Evolutionary conservation across 2,888 invertebrate genomes (phyloP).

Genomic region (Chrysolina haemoptera): DNA sequence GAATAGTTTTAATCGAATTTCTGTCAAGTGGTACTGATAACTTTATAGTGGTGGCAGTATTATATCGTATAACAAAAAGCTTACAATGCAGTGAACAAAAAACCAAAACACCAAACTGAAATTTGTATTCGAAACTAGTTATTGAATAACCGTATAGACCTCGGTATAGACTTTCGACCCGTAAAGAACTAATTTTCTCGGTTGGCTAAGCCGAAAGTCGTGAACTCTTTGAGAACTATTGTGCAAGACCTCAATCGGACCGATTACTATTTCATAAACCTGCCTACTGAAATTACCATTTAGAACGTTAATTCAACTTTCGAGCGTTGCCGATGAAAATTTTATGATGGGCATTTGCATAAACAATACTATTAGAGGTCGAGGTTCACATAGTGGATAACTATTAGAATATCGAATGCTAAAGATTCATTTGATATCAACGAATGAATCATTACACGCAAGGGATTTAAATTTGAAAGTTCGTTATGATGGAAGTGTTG

Average conservation of each 20-base stretch:
- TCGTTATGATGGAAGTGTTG: not conserved
- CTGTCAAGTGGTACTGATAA: too few relatives aligned
- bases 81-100: too few relatives aligned
- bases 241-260: constrained; percentile 5
- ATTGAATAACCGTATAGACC: not conserved
- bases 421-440: not conserved
- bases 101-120: not conserved
- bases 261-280: constrained; percentile 12
- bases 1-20: too few relatives aligned
- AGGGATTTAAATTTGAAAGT: too few relatives aligned
- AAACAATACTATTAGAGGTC: constrained; percentile 13
- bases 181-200: not conserved
- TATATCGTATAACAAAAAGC: not conserved
- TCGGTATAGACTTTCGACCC: constrained; percentile 3
- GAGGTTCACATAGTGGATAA: not conserved
- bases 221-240: constrained; percentile 19
- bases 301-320: constrained; percentile 12
- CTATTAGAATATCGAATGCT: not conserved
- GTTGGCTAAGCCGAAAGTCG: constrained; percentile 5
- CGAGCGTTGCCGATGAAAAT: constrained; percentile 15
- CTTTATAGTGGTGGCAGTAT: too few relatives aligned
- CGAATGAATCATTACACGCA: not conserved
- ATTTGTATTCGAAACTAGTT: not conserved
- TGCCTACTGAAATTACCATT: constrained; percentile 21
- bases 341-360: constrained; percentile 9